These are phyloP conservation scores for Drosophila sordidapex DNA, from an alignment of 2,888 invertebrate genomes.

Conservation along the genomic window DNA sequence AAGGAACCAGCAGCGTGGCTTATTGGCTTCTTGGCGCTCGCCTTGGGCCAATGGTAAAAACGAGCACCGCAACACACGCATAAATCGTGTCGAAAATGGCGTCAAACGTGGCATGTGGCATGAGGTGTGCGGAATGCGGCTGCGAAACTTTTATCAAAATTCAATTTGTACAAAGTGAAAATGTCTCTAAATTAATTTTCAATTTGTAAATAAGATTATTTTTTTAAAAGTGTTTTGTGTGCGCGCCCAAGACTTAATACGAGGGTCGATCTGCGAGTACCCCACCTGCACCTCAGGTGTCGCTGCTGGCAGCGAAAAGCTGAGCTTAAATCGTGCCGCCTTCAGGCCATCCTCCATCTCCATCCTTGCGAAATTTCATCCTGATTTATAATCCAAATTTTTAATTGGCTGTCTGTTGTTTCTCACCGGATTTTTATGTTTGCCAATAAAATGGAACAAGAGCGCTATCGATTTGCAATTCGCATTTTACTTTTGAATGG, in stretches of 20 bases:
- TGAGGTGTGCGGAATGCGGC: slow-evolving; percentile 11
- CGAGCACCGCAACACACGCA: slow-evolving; percentile 39
- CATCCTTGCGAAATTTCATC: neutral
- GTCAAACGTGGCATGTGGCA: slow-evolving; percentile 41
- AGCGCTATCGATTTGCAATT: slow-evolving; percentile 31
- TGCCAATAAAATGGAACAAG: slow-evolving; percentile 7
- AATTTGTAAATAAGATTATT: slow-evolving; percentile 44
- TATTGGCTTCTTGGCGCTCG: slow-evolving; percentile 36
- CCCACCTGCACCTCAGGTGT: too few species aligned
- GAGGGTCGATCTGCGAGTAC: slow-evolving; percentile 17
- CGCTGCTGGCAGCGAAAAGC: neutral
- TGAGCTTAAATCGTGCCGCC: neutral
- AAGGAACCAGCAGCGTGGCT: slow-evolving; percentile 35
- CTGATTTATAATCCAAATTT: slow-evolving; percentile 14
- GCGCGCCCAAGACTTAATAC: slow-evolving; percentile 1
- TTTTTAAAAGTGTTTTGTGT: slow-evolving; percentile 6
- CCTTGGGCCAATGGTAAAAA: slow-evolving; percentile 14
- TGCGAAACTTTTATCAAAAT: slow-evolving; percentile 66
- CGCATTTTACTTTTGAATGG: slow-evolving; percentile 23
- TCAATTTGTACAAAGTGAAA: slow-evolving; percentile 65
- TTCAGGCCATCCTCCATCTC: neutral
- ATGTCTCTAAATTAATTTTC: slow-evolving; percentile 58
- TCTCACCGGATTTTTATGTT: slow-evolving; percentile 8
- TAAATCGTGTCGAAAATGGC: slow-evolving; percentile 49
- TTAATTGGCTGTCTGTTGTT: slow-evolving; percentile 18